These are phyloP conservation scores for Hartigia nigra DNA, from an alignment of 2,888 invertebrate species.

Conservation along the genomic window DNA sequence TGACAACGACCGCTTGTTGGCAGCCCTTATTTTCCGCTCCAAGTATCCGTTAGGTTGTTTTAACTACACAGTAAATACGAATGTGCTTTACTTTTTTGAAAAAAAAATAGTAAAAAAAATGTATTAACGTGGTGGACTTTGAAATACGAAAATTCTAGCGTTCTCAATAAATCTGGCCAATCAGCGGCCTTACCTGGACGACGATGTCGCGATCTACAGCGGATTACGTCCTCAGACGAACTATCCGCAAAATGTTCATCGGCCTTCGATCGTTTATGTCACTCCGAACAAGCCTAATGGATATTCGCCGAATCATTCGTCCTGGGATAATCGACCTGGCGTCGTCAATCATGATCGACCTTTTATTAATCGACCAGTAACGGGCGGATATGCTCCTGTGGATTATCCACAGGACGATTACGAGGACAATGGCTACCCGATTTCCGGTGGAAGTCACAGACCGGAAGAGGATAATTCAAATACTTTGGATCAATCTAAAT, in stretches of 20 bases:
- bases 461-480: slow-evolving; percentile 62
- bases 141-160: slow-evolving; percentile 42
- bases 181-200: slow-evolving; percentile 65
- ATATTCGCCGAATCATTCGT: slow-evolving; percentile 33
- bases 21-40: no score
- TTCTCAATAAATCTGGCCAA: slow-evolving; percentile 60
- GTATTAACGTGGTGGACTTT: neutral
- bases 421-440: slow-evolving; percentile 51
- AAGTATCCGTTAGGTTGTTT: no score
- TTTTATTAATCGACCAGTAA: slow-evolving; percentile 6
- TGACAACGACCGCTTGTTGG: no score
- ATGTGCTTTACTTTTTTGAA: neutral
- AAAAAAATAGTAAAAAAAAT: slow-evolving; percentile 2
- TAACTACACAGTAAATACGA: no score
- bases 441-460: slow-evolving; percentile 58
- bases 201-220: slow-evolving; percentile 65
- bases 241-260: slow-evolving; percentile 30
- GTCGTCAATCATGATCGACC: slow-evolving; percentile 45
- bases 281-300: slow-evolving; percentile 31
- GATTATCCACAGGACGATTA: slow-evolving; percentile 60
- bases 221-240: slow-evolving; percentile 19
- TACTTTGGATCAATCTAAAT: slow-evolving; percentile 54
- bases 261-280: slow-evolving; percentile 31
- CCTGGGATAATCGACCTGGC: slow-evolving; percentile 46
- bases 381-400: slow-evolving; percentile 63